A percentile compares a stretch with the other conserved stretches of the same genome.
Conservation (phyloP, 2,888 invertebrate genomes). For the Adineta ricciae region DNA sequence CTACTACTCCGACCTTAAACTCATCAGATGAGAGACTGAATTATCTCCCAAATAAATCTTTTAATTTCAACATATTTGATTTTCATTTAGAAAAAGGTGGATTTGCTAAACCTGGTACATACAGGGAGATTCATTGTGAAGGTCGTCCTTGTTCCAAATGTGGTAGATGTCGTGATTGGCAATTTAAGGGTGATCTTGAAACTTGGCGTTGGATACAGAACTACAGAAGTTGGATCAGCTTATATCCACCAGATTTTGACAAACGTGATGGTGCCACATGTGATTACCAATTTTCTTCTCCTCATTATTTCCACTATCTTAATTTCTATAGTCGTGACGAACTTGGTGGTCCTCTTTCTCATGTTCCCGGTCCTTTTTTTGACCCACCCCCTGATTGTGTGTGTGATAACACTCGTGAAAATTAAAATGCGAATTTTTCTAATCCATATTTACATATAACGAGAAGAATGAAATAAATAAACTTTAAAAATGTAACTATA, state of each 20-base stretch:
- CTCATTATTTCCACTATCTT: slow-evolving; percentile 1
- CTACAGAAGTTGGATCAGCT: background rate
- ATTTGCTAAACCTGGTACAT: background rate
- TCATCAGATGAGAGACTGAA: background rate
- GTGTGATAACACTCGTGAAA: background rate
- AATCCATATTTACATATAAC: too few species aligned
- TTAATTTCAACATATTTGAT: too few species aligned
- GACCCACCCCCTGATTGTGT: background rate
- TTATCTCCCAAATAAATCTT: too few species aligned
- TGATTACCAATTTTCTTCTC: background rate
- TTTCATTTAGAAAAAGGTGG: background rate
- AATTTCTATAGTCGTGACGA: background rate
- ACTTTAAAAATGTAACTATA: too few species aligned
- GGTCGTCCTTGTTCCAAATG: background rate
- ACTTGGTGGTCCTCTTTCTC: background rate
- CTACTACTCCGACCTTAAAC: background rate
- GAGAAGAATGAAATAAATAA: too few species aligned
- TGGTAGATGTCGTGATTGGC: background rate
- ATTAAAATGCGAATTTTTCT: background rate
- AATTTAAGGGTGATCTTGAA: background rate
- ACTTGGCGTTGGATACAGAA: background rate
- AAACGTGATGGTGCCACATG: background rate
- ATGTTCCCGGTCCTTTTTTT: background rate
- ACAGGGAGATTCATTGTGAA: background rate
- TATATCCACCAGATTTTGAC: background rate